Conservation (phyloP, 2,797 vertebrate genomes). For the Thunnus albacares region DNA sequence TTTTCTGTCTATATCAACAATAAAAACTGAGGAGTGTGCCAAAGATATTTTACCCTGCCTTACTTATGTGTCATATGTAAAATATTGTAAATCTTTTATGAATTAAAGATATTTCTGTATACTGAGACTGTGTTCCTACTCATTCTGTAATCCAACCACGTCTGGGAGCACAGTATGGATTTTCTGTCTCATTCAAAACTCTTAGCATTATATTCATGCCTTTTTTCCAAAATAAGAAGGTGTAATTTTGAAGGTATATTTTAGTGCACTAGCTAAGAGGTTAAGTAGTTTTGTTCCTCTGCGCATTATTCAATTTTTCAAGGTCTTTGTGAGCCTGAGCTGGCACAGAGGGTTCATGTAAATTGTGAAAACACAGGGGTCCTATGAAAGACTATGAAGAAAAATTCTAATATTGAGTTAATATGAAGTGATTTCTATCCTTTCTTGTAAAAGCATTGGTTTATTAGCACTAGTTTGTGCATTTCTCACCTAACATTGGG, state of each 20-base stretch:
- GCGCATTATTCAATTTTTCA: background rate
- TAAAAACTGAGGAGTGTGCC: constrained; percentile 62
- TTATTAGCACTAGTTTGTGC: too few relatives aligned
- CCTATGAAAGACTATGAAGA: too few relatives aligned
- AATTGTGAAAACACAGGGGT: too few relatives aligned
- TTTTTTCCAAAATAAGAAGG: background rate
- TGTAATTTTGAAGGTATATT: background rate
- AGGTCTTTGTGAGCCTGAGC: background rate
- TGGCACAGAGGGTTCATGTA: background rate
- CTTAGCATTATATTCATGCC: background rate
- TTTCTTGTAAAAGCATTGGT: too few relatives aligned
- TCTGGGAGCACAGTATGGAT: background rate
- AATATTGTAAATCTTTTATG: constrained; percentile 83
- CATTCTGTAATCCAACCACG: background rate
- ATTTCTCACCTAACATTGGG: too few relatives aligned
- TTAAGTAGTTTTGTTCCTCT: background rate
- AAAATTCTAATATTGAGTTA: too few relatives aligned
- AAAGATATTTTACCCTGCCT: constrained; percentile 70
- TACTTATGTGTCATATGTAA: constrained; percentile 79
- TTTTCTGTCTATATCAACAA: constrained; percentile 52
- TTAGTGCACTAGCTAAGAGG: background rate
- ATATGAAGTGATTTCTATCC: too few relatives aligned
- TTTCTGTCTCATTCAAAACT: background rate
- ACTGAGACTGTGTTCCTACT: constrained; percentile 26
- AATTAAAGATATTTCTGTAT: constrained; percentile 85